phyloP scores from a whole-genome alignment of 2,797 vertebrate genomes.

The Dicrostonyx torquatus region DNA sequence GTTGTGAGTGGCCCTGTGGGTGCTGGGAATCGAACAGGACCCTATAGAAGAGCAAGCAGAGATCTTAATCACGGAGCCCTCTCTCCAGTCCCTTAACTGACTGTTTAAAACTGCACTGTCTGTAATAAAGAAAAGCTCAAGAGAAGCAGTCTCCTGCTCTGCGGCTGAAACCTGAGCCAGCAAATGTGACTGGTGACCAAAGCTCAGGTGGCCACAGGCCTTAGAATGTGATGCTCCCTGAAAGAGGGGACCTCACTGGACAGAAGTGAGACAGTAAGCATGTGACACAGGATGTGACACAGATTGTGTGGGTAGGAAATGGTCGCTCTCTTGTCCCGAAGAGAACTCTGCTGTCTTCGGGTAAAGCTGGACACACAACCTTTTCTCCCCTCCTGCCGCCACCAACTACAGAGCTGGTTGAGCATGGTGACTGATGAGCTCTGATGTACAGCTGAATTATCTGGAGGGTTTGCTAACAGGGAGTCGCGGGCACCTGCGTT shows the following conservation, averaged over 20 bases:
- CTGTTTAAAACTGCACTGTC: neutral
- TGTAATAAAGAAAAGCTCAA: neutral
- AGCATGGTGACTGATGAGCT: neutral
- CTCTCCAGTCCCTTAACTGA: neutral
- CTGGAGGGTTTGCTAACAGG: neutral
- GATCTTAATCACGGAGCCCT: neutral
- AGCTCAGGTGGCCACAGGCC: conserved; percentile 67
- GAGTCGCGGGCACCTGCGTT: accelerated
- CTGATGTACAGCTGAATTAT: neutral
- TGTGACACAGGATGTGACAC: neutral
- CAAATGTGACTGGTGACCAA: conserved; percentile 75
- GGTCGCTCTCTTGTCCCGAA: neutral
- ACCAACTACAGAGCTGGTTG: neutral
- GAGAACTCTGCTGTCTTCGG: neutral
- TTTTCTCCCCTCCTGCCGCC: neutral
- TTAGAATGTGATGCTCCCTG: conserved; percentile 66
- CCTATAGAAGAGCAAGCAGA: neutral
- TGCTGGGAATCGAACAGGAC: neutral
- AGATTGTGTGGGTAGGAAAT: neutral
- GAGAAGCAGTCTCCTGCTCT: conserved; percentile 63
- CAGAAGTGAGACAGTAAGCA: conserved; percentile 57
- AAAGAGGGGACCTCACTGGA: conserved; percentile 65
- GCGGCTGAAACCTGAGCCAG: conserved; percentile 79
- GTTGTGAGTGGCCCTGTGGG: neutral
- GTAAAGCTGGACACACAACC: neutral